Conservation (phyloP, 2,113 vertebrate species). For the Oncorhynchus clarkii region DNA sequence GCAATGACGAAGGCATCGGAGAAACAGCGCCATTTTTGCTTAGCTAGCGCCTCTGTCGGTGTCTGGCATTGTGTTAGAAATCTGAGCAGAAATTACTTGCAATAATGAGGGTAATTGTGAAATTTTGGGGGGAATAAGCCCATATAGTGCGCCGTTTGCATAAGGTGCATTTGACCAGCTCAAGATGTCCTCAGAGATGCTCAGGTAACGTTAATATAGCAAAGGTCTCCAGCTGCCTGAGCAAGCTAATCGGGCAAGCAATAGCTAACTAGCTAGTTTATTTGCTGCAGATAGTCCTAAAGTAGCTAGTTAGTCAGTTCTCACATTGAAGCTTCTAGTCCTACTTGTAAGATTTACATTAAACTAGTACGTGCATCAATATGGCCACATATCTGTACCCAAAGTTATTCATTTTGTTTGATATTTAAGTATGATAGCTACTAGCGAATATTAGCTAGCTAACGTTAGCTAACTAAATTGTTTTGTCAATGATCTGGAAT, state of each 20-base stretch:
- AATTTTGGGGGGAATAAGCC: neutral
- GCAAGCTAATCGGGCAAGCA: neutral
- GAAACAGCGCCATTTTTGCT: neutral
- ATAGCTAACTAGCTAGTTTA: neutral
- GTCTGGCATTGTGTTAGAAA: neutral
- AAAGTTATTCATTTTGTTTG: too few species aligned
- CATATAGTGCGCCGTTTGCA: neutral
- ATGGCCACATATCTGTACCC: too few species aligned
- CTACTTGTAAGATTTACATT: too few species aligned
- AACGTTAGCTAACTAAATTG: too few species aligned
- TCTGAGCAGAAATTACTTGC: neutral
- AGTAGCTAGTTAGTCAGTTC: neutral
- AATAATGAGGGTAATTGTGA: neutral
- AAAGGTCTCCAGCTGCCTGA: neutral
- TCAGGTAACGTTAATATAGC: conserved; percentile 1
- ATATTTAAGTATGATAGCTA: too few species aligned
- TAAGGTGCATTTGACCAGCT: neutral
- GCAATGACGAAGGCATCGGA: neutral
- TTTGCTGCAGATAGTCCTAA: neutral
- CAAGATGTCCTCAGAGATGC: conserved; percentile 43
- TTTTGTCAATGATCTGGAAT: too few species aligned
- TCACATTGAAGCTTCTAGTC: too few species aligned
- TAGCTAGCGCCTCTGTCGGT: neutral
- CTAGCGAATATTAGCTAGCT: too few species aligned
- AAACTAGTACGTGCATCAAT: too few species aligned